Evolutionary conservation across 2,113 vertebrate genomes (phyloP), one percentile per base, ranked within the genome.

Genomic region (Nothoprocta perdicaria): DNA sequence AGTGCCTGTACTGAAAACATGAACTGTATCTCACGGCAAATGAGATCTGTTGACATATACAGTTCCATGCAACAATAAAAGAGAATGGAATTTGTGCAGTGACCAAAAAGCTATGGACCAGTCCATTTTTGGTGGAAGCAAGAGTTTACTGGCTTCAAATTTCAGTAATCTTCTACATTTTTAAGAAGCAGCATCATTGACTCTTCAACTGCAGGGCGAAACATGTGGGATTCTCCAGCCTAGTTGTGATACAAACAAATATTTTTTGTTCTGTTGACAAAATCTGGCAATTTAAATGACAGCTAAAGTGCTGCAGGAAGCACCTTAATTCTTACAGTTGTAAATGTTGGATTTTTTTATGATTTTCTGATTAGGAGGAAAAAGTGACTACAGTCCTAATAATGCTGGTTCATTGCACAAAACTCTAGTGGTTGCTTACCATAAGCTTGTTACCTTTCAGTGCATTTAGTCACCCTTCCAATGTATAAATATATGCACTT

Each of bases 11-110:
- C 21, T 38, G 7, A 45, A 79, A 92, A 12, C 14, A 7, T 72
- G 63, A 23, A 5, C 1, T 38, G 5, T 76, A 5, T 66, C 14
- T 77, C 68, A 14, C 0, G 2, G 40, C 55, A 62, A 22, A 8
- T 60, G 41, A n/a, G 14, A 48, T 75, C 15, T 61, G 12, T 24
- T 57, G 52, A 50, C 26, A 17, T 35, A 14, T 3, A 8, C 6
- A 14, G n/a, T 65, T 79, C 55, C 40, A 41, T 3, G 9, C 4
- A 9, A 7, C 2, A 6, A 6, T 68, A 8, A 60, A 57, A 62
- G 17, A 10, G 22, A 16, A 17, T 9, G 55, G 24, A 6, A 52
- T 91, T 63, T 87, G 8, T 63, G 7, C 46, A 67, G n/a, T 3
- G 18, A 27, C 48, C 38, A 45, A 84, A 89, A 38, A 15, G 2